A percentile compares a stretch with the other conserved stretches of the same genome.
Conservation (phyloP, 2,113 vertebrate genomes). For the Girardinichthys multiradiatus region DNA sequence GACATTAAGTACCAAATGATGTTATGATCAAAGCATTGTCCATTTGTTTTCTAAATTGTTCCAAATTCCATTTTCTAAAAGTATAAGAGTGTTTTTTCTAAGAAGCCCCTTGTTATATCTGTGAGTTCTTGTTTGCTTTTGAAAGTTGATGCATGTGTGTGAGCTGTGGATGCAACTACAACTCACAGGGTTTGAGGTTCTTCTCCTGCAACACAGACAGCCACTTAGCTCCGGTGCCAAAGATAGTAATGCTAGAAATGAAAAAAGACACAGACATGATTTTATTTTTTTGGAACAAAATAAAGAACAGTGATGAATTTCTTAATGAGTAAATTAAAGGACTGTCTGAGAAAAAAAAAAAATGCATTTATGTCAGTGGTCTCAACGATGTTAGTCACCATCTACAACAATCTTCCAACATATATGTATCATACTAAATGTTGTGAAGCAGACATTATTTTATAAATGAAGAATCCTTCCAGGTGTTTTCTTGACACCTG, state of each 20-base stretch:
- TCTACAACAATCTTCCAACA: background rate
- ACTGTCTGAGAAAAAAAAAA: background rate
- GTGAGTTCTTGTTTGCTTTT: background rate
- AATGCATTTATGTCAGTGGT: background rate
- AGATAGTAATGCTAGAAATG: conserved; percentile 90
- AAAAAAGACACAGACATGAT: background rate
- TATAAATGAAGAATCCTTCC: too few species aligned
- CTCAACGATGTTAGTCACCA: background rate
- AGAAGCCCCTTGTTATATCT: conserved; percentile 27
- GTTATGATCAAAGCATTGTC: conserved; percentile 46
- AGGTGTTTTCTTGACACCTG: too few species aligned
- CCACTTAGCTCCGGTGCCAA: conserved; percentile 96
- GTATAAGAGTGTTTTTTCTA: background rate
- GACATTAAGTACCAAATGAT: too few species aligned
- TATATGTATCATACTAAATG: background rate
- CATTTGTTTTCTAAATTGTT: conserved; percentile 49
- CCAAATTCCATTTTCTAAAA: conserved; percentile 12
- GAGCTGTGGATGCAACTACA: background rate
- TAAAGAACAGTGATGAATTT: background rate
- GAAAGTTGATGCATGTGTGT: background rate
- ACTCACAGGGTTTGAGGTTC: conserved; percentile 90
- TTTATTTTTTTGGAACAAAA: background rate
- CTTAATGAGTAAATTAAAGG: too few species aligned
- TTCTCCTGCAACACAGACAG: conserved; percentile 91
- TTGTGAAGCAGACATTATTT: background rate